Evolutionary conservation across 2,888 invertebrate genomes (phyloP), one percentile per base, ranked within the genome.

Genomic region (Lasius fuliginosus): DNA sequence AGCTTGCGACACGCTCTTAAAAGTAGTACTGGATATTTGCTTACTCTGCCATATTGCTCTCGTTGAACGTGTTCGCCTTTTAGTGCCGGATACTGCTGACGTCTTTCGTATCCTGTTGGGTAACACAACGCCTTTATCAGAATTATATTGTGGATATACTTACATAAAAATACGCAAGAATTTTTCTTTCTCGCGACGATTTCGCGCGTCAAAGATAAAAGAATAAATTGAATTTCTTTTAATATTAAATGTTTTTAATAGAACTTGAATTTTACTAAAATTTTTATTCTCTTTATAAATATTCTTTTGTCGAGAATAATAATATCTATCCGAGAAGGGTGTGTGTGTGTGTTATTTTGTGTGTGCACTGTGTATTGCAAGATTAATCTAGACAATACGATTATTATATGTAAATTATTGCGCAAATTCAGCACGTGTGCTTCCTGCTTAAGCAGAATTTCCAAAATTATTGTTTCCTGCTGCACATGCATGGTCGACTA

Each of bases 21-120:
- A 68, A 68, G 11, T 58, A 23, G 11, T 42, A 67, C 56, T 15
- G 56, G 36, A n/a, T 77, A 68, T 77, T 77, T 77, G 68, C 77
- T 77, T 68, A 68, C 68, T 42, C 11, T 12, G 68, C 30, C 30
- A 18, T 65, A 67, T 56, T 67, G 30, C n/a, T 67, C 27, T 56
- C 15, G 46, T 77, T 77, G 30, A 77, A 58, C 58, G 23, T 42
- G 58, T 68, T 42, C 23, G 6, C 77, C 42, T 77, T 77, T 77
- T 68, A 30, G 11, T 68, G n/a, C 30, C 68, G 58, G 77, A 68
- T 68, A 77, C 15, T 30, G 56, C 30, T 67, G 77, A 77, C 58
- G 77, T 68, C 56, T 58, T 67, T 77, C 68, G n/a, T 68, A 42
- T 68, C 67, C 67, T 67, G 56, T 77, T 77, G 67, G 12, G 15